phyloP scores from a whole-genome alignment of 2,113 vertebrate species.

The Limnothrissa miodon region DNA sequence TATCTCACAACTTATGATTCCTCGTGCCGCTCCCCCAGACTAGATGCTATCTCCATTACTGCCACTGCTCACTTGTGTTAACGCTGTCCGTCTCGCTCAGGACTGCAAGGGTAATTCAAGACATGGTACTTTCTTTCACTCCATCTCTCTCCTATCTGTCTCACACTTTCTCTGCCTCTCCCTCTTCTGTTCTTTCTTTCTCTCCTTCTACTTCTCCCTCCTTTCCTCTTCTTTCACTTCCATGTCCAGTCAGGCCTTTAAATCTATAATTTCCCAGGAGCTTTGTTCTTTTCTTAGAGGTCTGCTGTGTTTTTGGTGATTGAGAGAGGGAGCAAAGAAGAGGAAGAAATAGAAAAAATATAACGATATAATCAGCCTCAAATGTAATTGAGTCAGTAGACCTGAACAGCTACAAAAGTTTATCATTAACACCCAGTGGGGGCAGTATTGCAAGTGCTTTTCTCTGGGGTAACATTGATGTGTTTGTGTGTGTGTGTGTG shows the following conservation, averaged over 20 bases:
- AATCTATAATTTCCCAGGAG: slow-evolving; percentile 9
- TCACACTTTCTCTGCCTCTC: not conserved
- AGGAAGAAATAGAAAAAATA: not conserved
- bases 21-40: not conserved
- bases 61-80: not conserved
- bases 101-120: not conserved
- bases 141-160: not conserved
- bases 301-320: not conserved
- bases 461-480: too few species aligned
- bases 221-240: not conserved
- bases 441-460: not conserved
- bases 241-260: slow-evolving; percentile 3
- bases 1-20: not conserved
- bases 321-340: not conserved
- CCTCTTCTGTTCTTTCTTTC: not conserved
- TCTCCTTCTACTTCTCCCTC: not conserved
- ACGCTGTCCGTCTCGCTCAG: not conserved
- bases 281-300: not conserved
- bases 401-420: slow-evolving; percentile 11
- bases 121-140: not conserved
- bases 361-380: not conserved
- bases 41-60: not conserved
- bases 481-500: not conserved
- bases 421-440: not conserved
- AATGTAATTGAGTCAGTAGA: slow-evolving; percentile 13